These are phyloP conservation scores for Acromyrmex heyeri DNA, from an alignment of 1,140 invertebrate species.

Conservation along the genomic window DNA sequence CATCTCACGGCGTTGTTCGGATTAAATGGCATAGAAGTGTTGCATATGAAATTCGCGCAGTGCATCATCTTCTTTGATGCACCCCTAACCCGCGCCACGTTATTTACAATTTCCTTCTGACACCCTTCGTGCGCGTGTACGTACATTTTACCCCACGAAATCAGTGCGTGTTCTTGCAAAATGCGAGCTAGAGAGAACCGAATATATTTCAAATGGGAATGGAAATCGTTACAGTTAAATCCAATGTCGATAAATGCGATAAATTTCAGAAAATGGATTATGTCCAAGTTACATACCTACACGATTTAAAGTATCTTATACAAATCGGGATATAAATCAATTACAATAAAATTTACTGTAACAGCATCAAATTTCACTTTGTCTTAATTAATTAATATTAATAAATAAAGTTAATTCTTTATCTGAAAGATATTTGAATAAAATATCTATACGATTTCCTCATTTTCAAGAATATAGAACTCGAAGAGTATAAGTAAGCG, in stretches of 20 bases:
- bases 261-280: conserved; percentile 20
- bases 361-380: too few relatives aligned
- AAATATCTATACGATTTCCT: neutral
- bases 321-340: neutral
- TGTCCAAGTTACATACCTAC: neutral
- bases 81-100: conserved; percentile 41
- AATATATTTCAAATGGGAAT: conserved; percentile 21
- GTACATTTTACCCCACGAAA: conserved; percentile 28
- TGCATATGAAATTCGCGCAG: conserved; percentile 67
- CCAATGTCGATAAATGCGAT: neutral
- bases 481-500: neutral
- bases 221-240: conserved; percentile 21
- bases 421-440: neutral
- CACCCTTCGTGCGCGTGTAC: neutral
- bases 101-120: conserved; percentile 62
- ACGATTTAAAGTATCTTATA: neutral
- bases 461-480: neutral
- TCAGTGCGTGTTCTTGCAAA: conserved; percentile 16
- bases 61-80: conserved; percentile 72
- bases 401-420: neutral
- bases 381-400: neutral
- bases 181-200: conserved; percentile 10
- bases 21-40: conserved; percentile 73
- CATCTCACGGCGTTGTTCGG: conserved; percentile 56
- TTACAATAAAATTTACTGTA: neutral